Percentiles rank a stretch among this genome's conserved stretches.
These are phyloP conservation scores for Zelostemma sp. DNA, from an alignment of 1,140 invertebrate genomes.

Conservation along the genomic window DNA sequence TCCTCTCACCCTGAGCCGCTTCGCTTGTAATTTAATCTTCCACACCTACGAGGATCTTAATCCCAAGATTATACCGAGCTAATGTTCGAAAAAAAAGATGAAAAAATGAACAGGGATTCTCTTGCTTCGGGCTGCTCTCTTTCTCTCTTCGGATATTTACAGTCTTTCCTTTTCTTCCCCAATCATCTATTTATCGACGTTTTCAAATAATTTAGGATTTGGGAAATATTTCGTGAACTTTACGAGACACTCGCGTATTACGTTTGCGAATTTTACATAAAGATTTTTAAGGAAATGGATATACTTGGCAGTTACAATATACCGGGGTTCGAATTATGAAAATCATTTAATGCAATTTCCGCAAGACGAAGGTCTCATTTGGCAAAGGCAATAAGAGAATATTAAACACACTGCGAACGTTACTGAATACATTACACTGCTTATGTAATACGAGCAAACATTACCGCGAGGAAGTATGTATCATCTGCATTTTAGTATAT, in stretches of 20 bases:
- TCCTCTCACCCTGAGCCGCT: slow-evolving; percentile 43
- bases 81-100: slow-evolving; percentile 49
- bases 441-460: slow-evolving; percentile 42
- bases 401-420: slow-evolving; percentile 57
- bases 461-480: slow-evolving; percentile 51
- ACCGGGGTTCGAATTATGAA: too few species aligned
- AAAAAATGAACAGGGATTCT: slow-evolving; percentile 19
- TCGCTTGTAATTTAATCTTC: slow-evolving; percentile 59
- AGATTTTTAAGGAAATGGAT: too few species aligned
- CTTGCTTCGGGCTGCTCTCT: slow-evolving; percentile 21
- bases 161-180: slow-evolving; percentile 15
- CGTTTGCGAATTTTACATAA: too few species aligned
- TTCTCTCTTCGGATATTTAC: background rate
- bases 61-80: slow-evolving; percentile 56
- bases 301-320: slow-evolving; percentile 13
- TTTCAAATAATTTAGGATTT: slow-evolving; percentile 23
- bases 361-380: slow-evolving; percentile 50
- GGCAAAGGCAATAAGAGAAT: slow-evolving; percentile 51
- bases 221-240: slow-evolving; percentile 11
- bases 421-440: slow-evolving; percentile 51
- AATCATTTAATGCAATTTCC: slow-evolving; percentile 28
- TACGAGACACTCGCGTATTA: background rate
- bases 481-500: slow-evolving; percentile 60
- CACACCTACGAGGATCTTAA: slow-evolving; percentile 60
- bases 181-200: slow-evolving; percentile 40